Base-by-base conservation (phyloP, 2,113 vertebrate species). In the Arvicanthis niloticus region DNA sequence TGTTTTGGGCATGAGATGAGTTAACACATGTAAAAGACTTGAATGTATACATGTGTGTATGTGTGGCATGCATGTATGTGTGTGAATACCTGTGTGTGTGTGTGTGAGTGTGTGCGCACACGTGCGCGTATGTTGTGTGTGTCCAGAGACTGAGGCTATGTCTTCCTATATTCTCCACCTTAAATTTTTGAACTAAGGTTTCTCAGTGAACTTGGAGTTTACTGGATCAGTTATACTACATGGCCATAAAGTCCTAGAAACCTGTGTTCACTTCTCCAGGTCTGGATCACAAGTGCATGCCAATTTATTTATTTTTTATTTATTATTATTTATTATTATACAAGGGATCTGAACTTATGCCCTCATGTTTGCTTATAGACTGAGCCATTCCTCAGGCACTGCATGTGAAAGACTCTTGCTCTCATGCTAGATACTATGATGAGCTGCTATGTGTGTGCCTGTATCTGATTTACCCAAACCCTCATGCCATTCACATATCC, bases 1-100 rank as follows among this genome's bases (percentile, higher is more conserved):
- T 1, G 75, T n/a, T 67, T 96, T 88, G 94, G 92, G 37, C 31
- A 73, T 45, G 37, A 92, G 93, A 90, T 72, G 70, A 96, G 42
- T 75, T 68, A 82, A 89, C 16, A 11, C 10, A 62, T 8, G 6
- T 48, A 72, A 65, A 37, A 37, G 21, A 40, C 77, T 85, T n/a
- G 37, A 37, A 76, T 73, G 37, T 21, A 3, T 37, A 31, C 56
- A 40, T 24, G 26, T 78, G 45, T 67, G 11, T 92, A n/a, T 37
- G 48, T 80, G 78, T 58, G 9, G 48, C 12, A n/a, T 51, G 60
- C 2, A 16, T 29, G 21, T 92, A 42, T 29, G n/a, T 89, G 37
- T 72, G n/a, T 37, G 37, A 11, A 17, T n/a, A 13, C 31, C 29
- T 81, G 17, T 15, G 34, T 73, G 53, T 84, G 21, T n/a, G 56